phyloP scores from a whole-genome alignment of 2,113 vertebrate genomes.

The Notarius lentiginosus region DNA sequence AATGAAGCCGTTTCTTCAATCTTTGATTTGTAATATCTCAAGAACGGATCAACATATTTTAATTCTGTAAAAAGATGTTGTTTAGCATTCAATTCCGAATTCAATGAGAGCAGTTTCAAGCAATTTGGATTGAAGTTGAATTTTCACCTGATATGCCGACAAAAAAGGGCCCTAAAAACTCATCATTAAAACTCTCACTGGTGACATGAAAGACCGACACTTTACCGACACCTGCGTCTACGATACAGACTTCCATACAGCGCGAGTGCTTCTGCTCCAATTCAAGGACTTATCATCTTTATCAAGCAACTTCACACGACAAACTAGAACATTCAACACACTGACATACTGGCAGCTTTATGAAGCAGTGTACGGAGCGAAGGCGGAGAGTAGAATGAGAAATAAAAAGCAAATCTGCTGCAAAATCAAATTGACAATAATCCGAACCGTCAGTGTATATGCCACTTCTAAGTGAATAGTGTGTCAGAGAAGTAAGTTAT shows the following conservation, averaged over 20 bases:
- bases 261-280: background rate
- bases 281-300: background rate
- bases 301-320: background rate
- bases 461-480: background rate
- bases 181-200: background rate
- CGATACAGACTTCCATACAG: background rate
- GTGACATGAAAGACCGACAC: background rate
- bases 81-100: no score
- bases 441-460: background rate
- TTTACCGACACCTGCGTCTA: background rate
- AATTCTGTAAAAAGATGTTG: no score
- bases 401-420: background rate
- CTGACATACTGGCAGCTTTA: conserved; percentile 10
- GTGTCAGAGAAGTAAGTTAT: background rate
- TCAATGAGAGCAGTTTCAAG: no score
- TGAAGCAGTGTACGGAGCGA: background rate
- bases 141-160: no score
- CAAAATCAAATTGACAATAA: background rate
- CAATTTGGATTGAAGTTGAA: no score
- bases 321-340: background rate
- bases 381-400: background rate
- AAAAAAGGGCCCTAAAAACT: background rate
- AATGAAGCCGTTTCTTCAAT: no score
- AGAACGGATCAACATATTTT: no score
- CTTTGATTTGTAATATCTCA: no score